Conservation (phyloP, 2,113 vertebrate species). For the Lepisosteus osseus region DNA sequence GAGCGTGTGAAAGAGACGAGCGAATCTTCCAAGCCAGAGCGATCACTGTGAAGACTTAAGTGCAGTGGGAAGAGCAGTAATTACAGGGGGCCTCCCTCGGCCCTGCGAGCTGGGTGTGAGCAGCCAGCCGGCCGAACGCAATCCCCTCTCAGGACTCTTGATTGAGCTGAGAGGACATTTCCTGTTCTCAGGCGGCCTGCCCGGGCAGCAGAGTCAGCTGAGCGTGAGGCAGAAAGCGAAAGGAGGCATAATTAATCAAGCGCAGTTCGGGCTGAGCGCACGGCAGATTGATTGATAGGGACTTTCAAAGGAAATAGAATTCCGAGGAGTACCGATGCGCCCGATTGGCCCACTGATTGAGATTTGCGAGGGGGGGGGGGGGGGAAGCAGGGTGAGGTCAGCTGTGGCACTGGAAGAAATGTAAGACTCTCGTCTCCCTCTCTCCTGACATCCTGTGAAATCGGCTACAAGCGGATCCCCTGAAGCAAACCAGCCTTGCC, state of each 20-base stretch:
- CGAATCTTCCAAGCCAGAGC: conserved; percentile 65
- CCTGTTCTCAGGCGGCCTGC: conserved; percentile 55
- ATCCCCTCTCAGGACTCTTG: conserved; percentile 29
- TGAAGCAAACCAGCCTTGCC: no score
- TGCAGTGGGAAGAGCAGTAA: conserved; percentile 57
- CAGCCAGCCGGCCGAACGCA: background rate
- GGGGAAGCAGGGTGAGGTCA: background rate
- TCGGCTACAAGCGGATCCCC: no score
- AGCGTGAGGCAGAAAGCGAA: conserved; percentile 73
- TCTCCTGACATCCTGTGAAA: no score
- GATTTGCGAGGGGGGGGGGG: conserved; percentile 46
- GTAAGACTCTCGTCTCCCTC: no score
- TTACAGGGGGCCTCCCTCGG: conserved; percentile 29
- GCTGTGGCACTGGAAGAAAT: no score
- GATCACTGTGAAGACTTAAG: conserved; percentile 41
- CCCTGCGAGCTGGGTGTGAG: background rate
- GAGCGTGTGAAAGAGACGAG: conserved; percentile 65
- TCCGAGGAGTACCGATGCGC: conserved; percentile 69
- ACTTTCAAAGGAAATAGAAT: conserved; percentile 80
- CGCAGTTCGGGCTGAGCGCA: conserved; percentile 72
- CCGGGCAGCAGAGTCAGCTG: conserved; percentile 9
- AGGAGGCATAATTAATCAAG: conserved; percentile 76
- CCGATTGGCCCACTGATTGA: conserved; percentile 59
- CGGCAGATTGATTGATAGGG: conserved; percentile 80
- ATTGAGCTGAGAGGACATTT: conserved; percentile 64